These are phyloP conservation scores for Onchidella celtica DNA, from an alignment of 2,888 invertebrate genomes.

Conservation along the genomic window DNA sequence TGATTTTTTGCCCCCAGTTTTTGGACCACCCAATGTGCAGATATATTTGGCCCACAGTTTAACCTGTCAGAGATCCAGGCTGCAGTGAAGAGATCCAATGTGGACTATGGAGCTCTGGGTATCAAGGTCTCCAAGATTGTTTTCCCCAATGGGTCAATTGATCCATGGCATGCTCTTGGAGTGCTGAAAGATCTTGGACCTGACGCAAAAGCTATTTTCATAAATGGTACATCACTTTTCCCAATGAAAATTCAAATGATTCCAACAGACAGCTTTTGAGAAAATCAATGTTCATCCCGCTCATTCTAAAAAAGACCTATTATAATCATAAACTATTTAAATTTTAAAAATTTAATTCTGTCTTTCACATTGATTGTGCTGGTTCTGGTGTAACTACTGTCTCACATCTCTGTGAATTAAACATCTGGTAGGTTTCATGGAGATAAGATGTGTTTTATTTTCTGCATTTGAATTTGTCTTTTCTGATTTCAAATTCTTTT, in stretches of 20 bases:
- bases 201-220: constrained; percentile 79
- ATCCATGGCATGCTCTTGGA: constrained; percentile 84
- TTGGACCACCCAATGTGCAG: constrained; percentile 90
- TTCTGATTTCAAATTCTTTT: no score
- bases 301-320: not conserved
- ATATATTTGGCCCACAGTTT: constrained; percentile 88
- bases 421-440: no score
- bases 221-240: constrained; percentile 74
- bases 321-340: not conserved
- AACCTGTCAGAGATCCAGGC: constrained; percentile 84
- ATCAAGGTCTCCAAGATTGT: constrained; percentile 88
- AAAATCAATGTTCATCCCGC: not conserved
- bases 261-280: not conserved
- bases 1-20: constrained; percentile 77
- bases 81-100: constrained; percentile 87
- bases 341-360: not conserved
- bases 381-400: no score
- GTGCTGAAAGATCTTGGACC: constrained; percentile 76
- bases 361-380: not conserved
- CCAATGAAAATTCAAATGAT: no score
- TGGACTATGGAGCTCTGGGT: constrained; percentile 87
- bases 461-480: no score
- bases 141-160: constrained; percentile 93
- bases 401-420: no score
- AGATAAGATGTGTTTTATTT: no score